Base-by-base conservation (phyloP, 2,797 vertebrate species). In the Tiaroga cobitis region DNA sequence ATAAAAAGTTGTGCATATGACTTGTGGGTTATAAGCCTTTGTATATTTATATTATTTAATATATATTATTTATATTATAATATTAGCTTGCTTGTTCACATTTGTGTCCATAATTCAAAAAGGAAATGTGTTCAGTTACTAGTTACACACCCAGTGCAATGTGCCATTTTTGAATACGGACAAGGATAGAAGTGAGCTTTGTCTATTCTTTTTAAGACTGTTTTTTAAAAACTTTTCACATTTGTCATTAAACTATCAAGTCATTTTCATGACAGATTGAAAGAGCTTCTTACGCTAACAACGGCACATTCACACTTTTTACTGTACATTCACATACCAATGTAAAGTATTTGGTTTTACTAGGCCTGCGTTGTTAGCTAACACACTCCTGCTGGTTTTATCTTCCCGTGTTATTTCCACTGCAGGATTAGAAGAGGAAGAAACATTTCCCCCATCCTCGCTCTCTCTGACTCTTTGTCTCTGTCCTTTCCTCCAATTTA, bases 401-500 rank as follows among this genome's bases (percentile, higher is more conserved):
- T 65, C 72, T 67, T 67, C 1, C 39, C 3, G 3, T 49, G 5
- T 83, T 49, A 46, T 46, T 84, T 84, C 82, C 51, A 78, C 61
- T 46, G 82, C 46, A 32, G 26, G 34, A 77, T 78, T 43, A 43
- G 37, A 43, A 78, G n/a, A 84, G 49, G 49, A 84, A 69, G 63
- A 69, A 84, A 68, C 63, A 78, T 46, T 51, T 80, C 29, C 74
- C 74, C 61, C 49, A 32, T 77, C 34, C 37, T 68, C 4, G 7
- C 75, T 67, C 49, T 8, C 56, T 75, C 70, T 41, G 59, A 43
- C 59, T 74, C 84, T 81, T 70, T 69, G 80, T 82, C 85, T 86
- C 72, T 77, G 46, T 83, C 76, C 54, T 74, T 68, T 87, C 76
- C 86, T 75, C 43, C 56, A 41, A 43, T 83, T 82, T 85, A 88